phyloP scores from a whole-genome alignment of 1,140 invertebrate genomes.

The Drosophila arizonae region DNA sequence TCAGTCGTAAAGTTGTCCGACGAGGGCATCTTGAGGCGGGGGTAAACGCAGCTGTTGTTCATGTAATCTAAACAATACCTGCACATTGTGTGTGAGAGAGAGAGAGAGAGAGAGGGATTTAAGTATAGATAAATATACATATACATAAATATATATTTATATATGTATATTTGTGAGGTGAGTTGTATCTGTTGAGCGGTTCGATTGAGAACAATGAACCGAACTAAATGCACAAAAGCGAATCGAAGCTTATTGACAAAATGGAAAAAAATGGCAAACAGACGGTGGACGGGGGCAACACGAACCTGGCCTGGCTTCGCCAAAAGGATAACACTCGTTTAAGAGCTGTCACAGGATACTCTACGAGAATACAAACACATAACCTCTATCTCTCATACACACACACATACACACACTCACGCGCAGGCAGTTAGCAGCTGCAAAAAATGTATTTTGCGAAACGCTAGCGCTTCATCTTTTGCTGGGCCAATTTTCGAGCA shows the following conservation, averaged over 20 bases:
- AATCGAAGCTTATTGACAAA: slow-evolving; percentile 69
- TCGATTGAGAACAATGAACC: slow-evolving; percentile 68
- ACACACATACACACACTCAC: slow-evolving; percentile 14
- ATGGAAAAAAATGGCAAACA: slow-evolving; percentile 26
- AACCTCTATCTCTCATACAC: background rate
- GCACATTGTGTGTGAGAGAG: slow-evolving; percentile 30
- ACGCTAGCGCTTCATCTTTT: slow-evolving; percentile 1
- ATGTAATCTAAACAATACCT: slow-evolving; percentile 78
- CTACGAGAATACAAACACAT: slow-evolving; percentile 5
- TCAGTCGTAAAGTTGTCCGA: slow-evolving; percentile 47
- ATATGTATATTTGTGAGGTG: background rate
- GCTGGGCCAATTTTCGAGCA: slow-evolving; percentile 59
- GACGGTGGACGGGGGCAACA: slow-evolving; percentile 8
- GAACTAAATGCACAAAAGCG: slow-evolving; percentile 55
- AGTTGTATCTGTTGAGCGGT: slow-evolving; percentile 36
- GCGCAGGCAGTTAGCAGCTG: slow-evolving; percentile 49
- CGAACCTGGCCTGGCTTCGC: slow-evolving; percentile 22
- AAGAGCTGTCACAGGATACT: slow-evolving; percentile 33
- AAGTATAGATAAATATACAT: slow-evolving; percentile 1
- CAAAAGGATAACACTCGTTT: slow-evolving; percentile 52
- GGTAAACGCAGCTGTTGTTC: slow-evolving; percentile 33
- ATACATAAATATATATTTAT: background rate
- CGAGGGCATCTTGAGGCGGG: slow-evolving; percentile 8
- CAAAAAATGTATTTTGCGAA: slow-evolving; percentile 57
- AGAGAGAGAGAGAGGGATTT: background rate